phyloP scores from a whole-genome alignment of 2,113 vertebrate genomes.

The Oncorhynchus mykiss region DNA sequence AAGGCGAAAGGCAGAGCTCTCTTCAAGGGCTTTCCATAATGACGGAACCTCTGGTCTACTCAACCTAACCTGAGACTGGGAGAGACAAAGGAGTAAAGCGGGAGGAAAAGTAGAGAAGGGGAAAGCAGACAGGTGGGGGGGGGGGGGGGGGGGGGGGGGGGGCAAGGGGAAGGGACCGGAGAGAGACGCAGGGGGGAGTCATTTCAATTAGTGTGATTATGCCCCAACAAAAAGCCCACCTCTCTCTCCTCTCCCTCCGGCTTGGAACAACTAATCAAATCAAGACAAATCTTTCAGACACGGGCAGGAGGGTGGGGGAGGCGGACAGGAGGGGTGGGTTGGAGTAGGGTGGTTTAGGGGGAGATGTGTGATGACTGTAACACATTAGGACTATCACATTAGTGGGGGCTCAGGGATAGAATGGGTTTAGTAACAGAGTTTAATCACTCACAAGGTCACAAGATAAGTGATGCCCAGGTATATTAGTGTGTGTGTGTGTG shows the following conservation, averaged over 20 bases:
- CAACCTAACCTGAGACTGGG: conserved; percentile 33
- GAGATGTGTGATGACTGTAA: not conserved
- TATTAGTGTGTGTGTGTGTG: no score
- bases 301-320: conserved; percentile 19
- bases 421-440: not conserved
- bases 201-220: conserved; percentile 65
- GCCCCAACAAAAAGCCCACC: conserved; percentile 45
- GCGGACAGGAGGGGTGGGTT: conserved; percentile 16
- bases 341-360: not conserved
- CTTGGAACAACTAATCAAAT: conserved; percentile 60
- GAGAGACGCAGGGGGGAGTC: conserved; percentile 34
- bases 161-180: not conserved
- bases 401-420: conserved; percentile 4
- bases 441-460: not conserved
- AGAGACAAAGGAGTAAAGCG: conserved; percentile 26
- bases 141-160: not conserved
- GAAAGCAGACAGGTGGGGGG: not conserved
- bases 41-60: conserved; percentile 18
- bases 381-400: conserved; percentile 21
- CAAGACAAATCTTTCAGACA: conserved; percentile 41
- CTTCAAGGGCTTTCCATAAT: conserved; percentile 34
- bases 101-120: no score
- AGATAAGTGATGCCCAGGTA: no score
- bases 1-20: conserved; percentile 26
- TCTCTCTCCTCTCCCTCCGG: conserved; percentile 24